Evolutionary conservation across 2,113 vertebrate species (phyloP).

Genomic region (Falcunculus frontatus): DNA sequence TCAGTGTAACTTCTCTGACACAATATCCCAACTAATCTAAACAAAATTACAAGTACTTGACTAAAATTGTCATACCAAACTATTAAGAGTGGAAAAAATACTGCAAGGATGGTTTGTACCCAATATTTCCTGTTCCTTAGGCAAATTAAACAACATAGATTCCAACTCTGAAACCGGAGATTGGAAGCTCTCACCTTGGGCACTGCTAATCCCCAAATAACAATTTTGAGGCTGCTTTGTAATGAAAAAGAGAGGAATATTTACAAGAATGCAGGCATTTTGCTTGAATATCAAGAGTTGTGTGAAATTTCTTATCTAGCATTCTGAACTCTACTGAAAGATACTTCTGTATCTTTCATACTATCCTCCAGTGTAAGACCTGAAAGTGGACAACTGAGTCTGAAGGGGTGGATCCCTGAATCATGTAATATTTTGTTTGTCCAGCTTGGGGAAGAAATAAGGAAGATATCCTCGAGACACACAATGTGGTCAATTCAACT

Average conservation of each 20-base stretch:
- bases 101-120: background rate
- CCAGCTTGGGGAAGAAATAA: background rate
- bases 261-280: background rate
- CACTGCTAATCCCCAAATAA: background rate
- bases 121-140: background rate
- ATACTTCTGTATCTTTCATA: background rate
- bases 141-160: background rate
- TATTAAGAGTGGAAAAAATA: background rate
- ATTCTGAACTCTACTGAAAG: background rate
- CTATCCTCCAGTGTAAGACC: background rate
- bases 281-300: background rate
- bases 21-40: background rate
- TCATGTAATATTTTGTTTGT: background rate
- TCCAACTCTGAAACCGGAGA: background rate
- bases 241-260: background rate
- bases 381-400: background rate
- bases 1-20: fast-evolving
- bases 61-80: background rate
- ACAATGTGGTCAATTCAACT: background rate
- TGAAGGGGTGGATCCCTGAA: background rate
- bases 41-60: background rate
- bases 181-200: background rate
- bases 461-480: background rate
- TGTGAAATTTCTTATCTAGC: background rate
- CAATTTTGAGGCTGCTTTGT: background rate